Percentiles rank a stretch among this genome's conserved stretches.
Conservation (phyloP, 2,113 vertebrate species). For the Macroglossus sobrinus region DNA sequence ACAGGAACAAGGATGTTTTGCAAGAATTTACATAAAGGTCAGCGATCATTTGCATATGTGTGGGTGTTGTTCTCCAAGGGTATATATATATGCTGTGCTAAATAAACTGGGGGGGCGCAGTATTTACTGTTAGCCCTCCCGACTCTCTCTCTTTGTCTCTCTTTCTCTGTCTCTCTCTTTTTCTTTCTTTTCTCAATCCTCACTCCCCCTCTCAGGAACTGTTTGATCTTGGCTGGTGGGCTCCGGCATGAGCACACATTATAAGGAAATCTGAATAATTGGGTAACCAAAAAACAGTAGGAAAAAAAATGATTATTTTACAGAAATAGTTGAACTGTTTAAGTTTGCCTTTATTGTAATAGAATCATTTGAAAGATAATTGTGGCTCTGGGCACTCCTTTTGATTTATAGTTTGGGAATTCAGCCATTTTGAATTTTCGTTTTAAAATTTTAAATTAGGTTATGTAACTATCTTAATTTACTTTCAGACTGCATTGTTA, state of each 20-base stretch:
- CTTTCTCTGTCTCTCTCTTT: no score
- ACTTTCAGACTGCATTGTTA: constrained; percentile 39
- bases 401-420: not conserved
- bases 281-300: not conserved
- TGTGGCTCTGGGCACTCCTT: not conserved
- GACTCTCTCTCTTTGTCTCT: no score
- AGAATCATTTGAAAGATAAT: not conserved
- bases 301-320: not conserved
- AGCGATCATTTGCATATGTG: no score
- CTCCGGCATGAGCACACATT: not conserved
- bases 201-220: no score
- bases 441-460: not conserved
- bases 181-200: no score
- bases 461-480: constrained; percentile 36
- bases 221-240: no score
- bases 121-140: no score
- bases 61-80: no score
- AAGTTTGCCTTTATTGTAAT: not conserved
- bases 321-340: not conserved
- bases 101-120: no score
- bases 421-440: not conserved
- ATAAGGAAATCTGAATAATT: not conserved
- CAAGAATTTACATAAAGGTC: no score
- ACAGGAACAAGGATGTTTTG: no score
- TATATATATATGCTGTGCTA: no score